Conservation (phyloP, 2,797 vertebrate species). For the Eurystomus glaucurus region DNA sequence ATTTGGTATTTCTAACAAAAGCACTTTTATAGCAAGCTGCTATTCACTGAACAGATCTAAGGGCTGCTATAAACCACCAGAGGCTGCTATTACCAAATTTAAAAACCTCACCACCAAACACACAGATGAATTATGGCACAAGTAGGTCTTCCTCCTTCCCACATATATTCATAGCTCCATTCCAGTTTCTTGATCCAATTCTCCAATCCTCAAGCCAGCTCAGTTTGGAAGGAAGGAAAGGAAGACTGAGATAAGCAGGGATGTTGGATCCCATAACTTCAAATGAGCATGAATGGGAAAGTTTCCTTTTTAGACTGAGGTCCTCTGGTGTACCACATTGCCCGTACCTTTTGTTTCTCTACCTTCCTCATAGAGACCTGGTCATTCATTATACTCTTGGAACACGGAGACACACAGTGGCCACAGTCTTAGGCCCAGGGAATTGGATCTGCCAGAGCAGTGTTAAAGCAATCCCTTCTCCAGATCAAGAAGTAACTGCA, state of each 20-base stretch:
- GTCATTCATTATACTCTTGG: not conserved
- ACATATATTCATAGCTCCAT: not conserved
- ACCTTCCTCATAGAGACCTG: not conserved
- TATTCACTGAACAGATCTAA: not conserved
- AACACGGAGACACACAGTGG: not conserved
- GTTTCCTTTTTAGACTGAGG: not conserved
- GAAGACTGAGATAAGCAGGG: not conserved
- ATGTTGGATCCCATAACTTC: not conserved
- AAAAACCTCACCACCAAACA: not conserved
- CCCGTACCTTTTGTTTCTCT: not conserved
- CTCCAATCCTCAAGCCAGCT: not conserved
- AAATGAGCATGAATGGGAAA: not conserved
- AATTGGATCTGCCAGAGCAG: not conserved
- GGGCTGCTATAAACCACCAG: not conserved
- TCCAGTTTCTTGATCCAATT: not conserved
- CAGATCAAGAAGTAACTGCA: not conserved
- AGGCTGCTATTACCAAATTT: slow-evolving; percentile 19
- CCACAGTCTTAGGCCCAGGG: not conserved
- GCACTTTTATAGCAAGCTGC: not conserved
- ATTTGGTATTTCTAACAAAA: not conserved
- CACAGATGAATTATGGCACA: not conserved
- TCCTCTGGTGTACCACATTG: not conserved
- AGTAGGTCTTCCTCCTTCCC: not conserved
- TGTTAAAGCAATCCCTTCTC: not conserved
- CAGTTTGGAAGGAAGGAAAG: not conserved